These are phyloP conservation scores for Thera britannica DNA, from an alignment of 2,888 invertebrate species.

Conservation along the genomic window DNA sequence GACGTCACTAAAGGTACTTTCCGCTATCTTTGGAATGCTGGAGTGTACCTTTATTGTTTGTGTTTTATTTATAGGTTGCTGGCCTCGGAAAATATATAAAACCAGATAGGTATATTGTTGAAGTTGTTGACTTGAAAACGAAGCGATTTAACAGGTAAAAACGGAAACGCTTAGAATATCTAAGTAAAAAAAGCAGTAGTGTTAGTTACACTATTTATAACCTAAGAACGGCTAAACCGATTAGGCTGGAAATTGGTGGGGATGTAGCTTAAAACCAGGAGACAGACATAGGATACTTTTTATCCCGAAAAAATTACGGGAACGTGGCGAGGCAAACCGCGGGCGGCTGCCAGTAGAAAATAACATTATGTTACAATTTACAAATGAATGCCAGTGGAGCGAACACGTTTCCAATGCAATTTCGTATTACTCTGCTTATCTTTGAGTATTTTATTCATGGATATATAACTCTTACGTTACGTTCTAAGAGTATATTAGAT, in stretches of 20 bases:
- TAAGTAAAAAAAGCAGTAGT: too few relatives aligned
- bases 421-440: not conserved
- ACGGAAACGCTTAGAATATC: too few relatives aligned
- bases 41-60: constrained; percentile 6
- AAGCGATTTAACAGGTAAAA: not conserved
- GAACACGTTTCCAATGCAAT: constrained; percentile 19
- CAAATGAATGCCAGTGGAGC: constrained; percentile 7
- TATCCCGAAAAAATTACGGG: too few relatives aligned
- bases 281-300: too few relatives aligned
- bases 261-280: too few relatives aligned
- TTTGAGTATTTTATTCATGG: too few relatives aligned
- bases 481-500: not conserved
- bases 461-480: not conserved
- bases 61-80: not conserved
- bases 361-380: not conserved
- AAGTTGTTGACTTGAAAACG: constrained; percentile 7
- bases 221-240: too few relatives aligned
- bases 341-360: too few relatives aligned
- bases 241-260: too few relatives aligned
- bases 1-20: constrained; percentile 23
- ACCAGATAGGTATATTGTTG: not conserved
- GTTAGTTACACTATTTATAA: too few relatives aligned
- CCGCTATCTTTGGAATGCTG: constrained; percentile 1
- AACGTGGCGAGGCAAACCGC: too few relatives aligned
- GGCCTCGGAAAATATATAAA: too few relatives aligned